A percentile compares a stretch with the other conserved stretches of the same genome.
These are phyloP conservation scores for Trochalopteron elliotii DNA, from an alignment of 2,113 vertebrate genomes.

Conservation along the genomic window DNA sequence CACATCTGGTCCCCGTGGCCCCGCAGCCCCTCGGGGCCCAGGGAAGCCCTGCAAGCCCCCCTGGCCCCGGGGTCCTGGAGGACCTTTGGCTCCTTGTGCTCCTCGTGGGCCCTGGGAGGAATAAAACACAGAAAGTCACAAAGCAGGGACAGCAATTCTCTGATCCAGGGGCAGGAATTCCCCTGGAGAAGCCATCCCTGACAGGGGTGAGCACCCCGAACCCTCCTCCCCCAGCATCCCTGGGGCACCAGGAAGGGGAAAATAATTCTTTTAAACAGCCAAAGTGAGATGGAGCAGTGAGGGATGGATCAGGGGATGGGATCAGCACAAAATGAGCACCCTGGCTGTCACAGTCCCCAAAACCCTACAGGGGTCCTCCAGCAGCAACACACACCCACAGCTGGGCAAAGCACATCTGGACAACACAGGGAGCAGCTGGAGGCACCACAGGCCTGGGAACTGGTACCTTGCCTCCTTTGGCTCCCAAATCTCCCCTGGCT, in stretches of 20 bases:
- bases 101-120: constrained; percentile 78
- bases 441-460: accelerated
- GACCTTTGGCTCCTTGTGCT: constrained; percentile 71
- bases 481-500: constrained; percentile 79
- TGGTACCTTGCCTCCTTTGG: constrained; percentile 81
- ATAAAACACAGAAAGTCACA: not conserved
- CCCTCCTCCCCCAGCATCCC: not conserved
- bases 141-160: not conserved
- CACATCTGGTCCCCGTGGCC: constrained; percentile 76
- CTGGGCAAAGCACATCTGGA: too few relatives aligned
- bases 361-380: not conserved
- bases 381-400: not conserved
- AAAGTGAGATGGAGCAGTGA: not conserved
- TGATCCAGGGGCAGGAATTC: accelerated
- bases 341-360: not conserved
- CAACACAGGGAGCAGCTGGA: not conserved
- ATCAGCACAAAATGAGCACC: not conserved
- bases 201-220: not conserved
- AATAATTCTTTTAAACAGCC: not conserved
- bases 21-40: constrained; percentile 73
- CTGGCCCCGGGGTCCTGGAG: constrained; percentile 77
- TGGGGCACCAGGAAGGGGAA: too few relatives aligned
- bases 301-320: not conserved
- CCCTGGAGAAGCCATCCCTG: not conserved
- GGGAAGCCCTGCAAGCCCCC: constrained; percentile 78